Base-by-base conservation (phyloP, 2,113 vertebrate genomes). In the Tor tambroides region DNA sequence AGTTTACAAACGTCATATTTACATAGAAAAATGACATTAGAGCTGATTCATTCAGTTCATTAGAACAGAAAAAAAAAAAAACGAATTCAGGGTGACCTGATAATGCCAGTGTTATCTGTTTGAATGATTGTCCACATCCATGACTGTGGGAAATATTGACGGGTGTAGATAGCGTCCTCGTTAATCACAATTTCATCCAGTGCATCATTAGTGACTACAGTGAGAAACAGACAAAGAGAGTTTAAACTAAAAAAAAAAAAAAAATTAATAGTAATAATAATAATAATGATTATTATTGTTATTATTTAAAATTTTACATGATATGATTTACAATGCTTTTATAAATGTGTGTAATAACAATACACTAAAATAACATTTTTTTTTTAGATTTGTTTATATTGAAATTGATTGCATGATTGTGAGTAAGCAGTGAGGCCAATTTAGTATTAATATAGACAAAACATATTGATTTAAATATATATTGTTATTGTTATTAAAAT, bases 111-210 rank as follows among this genome's bases (percentile, higher is more conserved):
- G 6, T 12, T 43, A 3, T 80, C 84, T 19, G 88, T 76, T 3
- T 84, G 7, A n/a, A 84, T 2, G 1, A 87, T 3, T 1, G 56
- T 26, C 92, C 92, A 92, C 90, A 92, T 90, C 92, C 92, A 92
- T 21, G 89, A 89, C 84, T 92, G 88, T 12, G 92, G 92, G 51
- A 92, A 92, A 49, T 82, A 88, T 69, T 88, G 89, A 10, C 90
- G 90, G 2, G 89, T 80, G 54, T 90, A 78, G 43, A 91, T 71
- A 4, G 2, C 15, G 5, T 26, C 61, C 54, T 88, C 90, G 35
- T 90, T 71, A 26, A 91, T 54, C 43, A 83, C n/a, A 23, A 38
- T 71, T 11, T 91, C 80, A 0, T 76, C 82, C 11, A 81, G 5
- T 38, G 14, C 26, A 23, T 19, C 23, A 0, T 74, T 69, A 19